Percentiles rank a stretch among this genome's conserved stretches.
Conservation (phyloP, 2,888 invertebrate species). For the Chironomus riparius region DNA sequence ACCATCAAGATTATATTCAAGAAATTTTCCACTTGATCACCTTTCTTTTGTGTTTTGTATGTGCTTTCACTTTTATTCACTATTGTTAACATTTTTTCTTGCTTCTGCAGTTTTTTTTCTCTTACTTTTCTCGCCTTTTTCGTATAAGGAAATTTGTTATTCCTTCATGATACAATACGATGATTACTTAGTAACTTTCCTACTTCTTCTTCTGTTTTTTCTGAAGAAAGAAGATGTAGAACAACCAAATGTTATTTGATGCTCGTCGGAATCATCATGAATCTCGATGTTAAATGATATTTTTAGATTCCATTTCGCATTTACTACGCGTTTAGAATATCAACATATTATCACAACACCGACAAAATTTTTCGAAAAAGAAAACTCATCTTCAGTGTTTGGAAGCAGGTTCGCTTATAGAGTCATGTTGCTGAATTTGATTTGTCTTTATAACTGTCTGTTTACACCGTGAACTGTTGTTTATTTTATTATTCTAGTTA, state of each 20-base stretch:
- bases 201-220: too few relatives aligned
- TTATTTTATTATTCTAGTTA: too few relatives aligned
- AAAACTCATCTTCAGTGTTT: too few relatives aligned
- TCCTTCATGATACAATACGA: too few relatives aligned
- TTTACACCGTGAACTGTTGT: too few relatives aligned
- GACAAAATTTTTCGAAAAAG: neutral
- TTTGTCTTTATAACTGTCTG: too few relatives aligned
- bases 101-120: neutral
- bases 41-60: neutral
- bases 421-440: too few relatives aligned
- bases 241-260: too few relatives aligned
- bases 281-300: neutral
- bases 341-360: constrained; percentile 11
- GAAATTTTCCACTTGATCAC: constrained; percentile 10
- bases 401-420: neutral
- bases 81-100: neutral
- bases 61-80: constrained; percentile 10
- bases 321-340: constrained; percentile 5
- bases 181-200: too few relatives aligned
- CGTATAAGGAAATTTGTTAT: too few relatives aligned
- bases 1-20: neutral
- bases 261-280: neutral
- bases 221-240: too few relatives aligned
- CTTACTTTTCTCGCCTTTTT: neutral
- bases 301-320: constrained; percentile 19